Conservation (phyloP, 2,797 vertebrate species). For the Amniataba percoides region DNA sequence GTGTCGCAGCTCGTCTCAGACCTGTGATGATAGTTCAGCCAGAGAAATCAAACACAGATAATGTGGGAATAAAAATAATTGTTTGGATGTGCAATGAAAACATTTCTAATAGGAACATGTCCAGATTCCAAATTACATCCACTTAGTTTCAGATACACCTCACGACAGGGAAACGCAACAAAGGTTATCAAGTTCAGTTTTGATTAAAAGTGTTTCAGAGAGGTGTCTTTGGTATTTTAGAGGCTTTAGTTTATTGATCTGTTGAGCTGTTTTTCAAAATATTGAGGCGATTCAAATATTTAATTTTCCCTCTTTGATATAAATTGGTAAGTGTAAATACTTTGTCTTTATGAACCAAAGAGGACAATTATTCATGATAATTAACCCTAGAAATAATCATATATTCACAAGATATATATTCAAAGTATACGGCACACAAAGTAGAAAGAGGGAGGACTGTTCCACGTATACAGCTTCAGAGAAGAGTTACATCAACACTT, state of each 20-base stretch:
- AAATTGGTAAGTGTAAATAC: neutral
- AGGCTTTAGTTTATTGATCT: neutral
- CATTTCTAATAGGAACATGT: neutral
- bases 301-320: neutral
- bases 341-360: neutral
- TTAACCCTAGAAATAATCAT: neutral
- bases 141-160: neutral
- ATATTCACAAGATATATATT: neutral
- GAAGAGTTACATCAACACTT: neutral
- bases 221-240: neutral
- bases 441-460: neutral
- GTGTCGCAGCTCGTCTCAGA: slow-evolving; percentile 61
- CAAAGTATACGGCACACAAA: neutral
- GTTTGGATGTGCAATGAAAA: slow-evolving; percentile 9
- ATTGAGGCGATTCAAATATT: neutral
- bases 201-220: neutral
- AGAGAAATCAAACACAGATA: slow-evolving; percentile 29
- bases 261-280: neutral
- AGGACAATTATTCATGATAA: neutral
- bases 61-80: neutral
- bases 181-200: neutral
- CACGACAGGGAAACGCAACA: neutral
- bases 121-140: neutral
- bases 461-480: neutral
- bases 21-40: slow-evolving; percentile 30